These are phyloP conservation scores for Malurus alboscapulatus DNA, from an alignment of 2,113 vertebrate genomes.

Conservation along the genomic window DNA sequence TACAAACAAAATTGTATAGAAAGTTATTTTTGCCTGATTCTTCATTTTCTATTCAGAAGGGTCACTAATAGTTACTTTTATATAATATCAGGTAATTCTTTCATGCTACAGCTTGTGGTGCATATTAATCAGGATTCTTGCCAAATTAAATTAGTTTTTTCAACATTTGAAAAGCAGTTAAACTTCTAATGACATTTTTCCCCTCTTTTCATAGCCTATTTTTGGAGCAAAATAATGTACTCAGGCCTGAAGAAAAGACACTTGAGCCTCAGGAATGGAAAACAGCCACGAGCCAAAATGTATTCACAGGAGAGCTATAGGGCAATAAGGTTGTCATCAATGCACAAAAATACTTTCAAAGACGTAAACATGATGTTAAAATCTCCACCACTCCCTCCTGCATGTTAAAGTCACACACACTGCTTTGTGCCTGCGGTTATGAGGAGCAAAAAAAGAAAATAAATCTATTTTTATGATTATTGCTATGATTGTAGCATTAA, in stretches of 20 bases:
- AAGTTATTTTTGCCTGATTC: neutral
- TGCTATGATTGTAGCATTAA: neutral
- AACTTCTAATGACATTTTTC: conserved; percentile 44
- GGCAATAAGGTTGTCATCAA: conserved; percentile 44
- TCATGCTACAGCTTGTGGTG: conserved; percentile 10
- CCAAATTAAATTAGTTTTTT: conserved; percentile 48
- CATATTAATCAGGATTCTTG: conserved; percentile 36
- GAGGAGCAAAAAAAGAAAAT: neutral
- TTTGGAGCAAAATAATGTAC: conserved; percentile 57
- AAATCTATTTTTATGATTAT: neutral
- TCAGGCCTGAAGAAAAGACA: conserved; percentile 40
- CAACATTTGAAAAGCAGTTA: conserved; percentile 51
- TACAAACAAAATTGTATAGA: neutral
- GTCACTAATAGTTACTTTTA: neutral
- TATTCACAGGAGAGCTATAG: conserved; percentile 46
- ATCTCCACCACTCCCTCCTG: neutral
- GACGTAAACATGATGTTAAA: conserved; percentile 40
- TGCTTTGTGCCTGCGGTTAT: neutral
- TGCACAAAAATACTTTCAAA: conserved; percentile 44
- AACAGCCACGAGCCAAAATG: conserved; percentile 46
- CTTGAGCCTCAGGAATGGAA: conserved; percentile 52
- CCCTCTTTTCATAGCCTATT: conserved; percentile 35
- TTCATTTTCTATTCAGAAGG: conserved; percentile 26
- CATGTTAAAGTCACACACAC: neutral
- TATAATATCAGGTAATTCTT: conserved; percentile 31